phyloP scores from a whole-genome alignment of 35 echinoderm and acorn worm genomes.

The Apostichopus californicus region DNA sequence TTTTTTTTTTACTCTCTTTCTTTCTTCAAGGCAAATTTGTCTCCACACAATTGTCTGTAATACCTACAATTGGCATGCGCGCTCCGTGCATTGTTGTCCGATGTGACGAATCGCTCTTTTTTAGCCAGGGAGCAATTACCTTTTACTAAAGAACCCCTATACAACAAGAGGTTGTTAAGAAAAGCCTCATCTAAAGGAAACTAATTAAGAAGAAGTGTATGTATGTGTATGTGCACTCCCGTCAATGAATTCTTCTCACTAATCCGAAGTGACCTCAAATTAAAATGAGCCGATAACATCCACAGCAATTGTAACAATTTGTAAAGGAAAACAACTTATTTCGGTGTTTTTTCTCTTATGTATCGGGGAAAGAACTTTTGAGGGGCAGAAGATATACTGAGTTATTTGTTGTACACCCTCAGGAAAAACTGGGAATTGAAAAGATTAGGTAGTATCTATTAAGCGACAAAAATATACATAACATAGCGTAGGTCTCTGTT shows the following conservation, averaged over 20 bases:
- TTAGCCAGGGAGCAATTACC: background rate
- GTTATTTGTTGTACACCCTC: slow-evolving; percentile 3
- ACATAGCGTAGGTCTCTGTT: too few relatives aligned
- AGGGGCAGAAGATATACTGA: background rate
- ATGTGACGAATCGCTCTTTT: background rate
- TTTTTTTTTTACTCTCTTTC: background rate
- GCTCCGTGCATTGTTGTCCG: background rate
- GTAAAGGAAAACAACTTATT: slow-evolving; percentile 40
- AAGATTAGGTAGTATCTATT: background rate
- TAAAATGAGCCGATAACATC: slow-evolving; percentile 26
- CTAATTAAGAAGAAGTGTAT: slow-evolving; percentile 23
- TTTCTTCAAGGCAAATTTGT: slow-evolving; percentile 41
- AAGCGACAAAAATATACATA: too few relatives aligned
- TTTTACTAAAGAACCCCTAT: background rate
- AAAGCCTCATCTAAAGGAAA: background rate
- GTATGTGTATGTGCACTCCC: background rate
- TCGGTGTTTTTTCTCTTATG: background rate
- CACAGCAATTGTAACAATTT: slow-evolving; percentile 10
- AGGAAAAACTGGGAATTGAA: background rate
- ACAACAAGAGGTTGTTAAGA: background rate
- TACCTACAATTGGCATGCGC: background rate
- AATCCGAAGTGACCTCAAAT: slow-evolving; percentile 29
- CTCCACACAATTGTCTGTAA: background rate
- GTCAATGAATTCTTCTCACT: slow-evolving; percentile 11
- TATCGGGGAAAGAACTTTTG: background rate